Evolutionary conservation across 2,888 invertebrate species (phyloP).

Genomic region (Mantis religiosa): DNA sequence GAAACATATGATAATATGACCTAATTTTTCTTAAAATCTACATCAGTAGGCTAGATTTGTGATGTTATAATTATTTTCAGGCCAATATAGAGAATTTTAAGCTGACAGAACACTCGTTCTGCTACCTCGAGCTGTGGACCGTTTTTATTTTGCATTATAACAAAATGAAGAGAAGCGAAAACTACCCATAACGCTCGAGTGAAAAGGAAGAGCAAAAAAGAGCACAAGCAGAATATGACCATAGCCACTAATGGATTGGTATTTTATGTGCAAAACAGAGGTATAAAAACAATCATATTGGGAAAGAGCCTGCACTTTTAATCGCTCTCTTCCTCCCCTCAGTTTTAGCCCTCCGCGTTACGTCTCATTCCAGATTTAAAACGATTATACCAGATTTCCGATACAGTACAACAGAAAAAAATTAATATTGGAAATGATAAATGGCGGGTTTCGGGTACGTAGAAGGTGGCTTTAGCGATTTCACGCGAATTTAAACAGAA

Average conservation of each 20-base stretch:
- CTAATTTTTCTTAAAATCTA: not conserved
- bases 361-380: not conserved
- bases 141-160: not conserved
- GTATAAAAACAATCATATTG: not conserved
- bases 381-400: constrained; percentile 6
- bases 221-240: not conserved
- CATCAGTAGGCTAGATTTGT: not conserved
- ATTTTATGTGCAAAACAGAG: not conserved
- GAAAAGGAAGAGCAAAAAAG: not conserved
- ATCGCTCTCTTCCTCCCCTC: not conserved
- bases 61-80: not conserved
- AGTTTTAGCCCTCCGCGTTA: not conserved
- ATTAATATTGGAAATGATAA: constrained; percentile 5
- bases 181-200: not conserved
- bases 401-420: not conserved
- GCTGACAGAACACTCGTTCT: not conserved
- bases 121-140: not conserved
- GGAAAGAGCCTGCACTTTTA: not conserved
- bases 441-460: not conserved
- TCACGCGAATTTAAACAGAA: constrained; percentile 3
- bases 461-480: not conserved
- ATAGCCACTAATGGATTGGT: constrained; percentile 8
- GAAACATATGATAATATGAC: not conserved
- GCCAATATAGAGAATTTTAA: not conserved
- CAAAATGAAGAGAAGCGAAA: not conserved